Percentiles rank a stretch among this genome's conserved stretches.
Evolutionary conservation across 2,797 vertebrate species (phyloP).

Genomic region (Hypotaenidia philippensis): DNA sequence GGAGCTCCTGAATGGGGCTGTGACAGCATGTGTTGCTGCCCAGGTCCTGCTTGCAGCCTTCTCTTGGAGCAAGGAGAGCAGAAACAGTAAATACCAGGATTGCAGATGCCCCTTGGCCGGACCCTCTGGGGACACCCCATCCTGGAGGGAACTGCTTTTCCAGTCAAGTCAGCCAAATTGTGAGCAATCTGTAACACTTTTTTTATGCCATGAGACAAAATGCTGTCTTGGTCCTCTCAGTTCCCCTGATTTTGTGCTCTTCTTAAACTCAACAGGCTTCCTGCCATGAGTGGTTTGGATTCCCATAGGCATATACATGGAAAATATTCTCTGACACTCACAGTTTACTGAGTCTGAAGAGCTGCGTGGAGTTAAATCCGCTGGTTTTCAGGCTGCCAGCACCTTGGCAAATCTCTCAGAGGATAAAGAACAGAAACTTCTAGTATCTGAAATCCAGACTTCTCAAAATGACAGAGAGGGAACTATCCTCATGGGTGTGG

Average conservation of each 20-base stretch:
- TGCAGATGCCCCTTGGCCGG: not conserved
- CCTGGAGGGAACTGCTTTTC: not conserved
- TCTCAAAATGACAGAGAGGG: not conserved
- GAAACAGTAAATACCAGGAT: not conserved
- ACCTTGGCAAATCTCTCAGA: not conserved
- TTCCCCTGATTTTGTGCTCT: not conserved
- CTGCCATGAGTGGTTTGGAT: not conserved
- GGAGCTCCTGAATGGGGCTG: not conserved
- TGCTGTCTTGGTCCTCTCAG: not conserved
- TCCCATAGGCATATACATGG: not conserved
- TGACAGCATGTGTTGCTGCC: not conserved
- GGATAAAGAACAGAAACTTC: not conserved
- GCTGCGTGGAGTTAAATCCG: not conserved
- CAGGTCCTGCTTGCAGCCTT: not conserved
- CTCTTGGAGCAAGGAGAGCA: not conserved
- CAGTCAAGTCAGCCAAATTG: not conserved
- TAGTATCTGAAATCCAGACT: not conserved
- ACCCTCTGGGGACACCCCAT: not conserved
- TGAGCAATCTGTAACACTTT: not conserved
- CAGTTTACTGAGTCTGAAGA: not conserved
- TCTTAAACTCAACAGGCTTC: not conserved
- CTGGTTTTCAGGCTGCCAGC: not conserved
- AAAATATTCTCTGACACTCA: not conserved
- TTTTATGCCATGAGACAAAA: not conserved
- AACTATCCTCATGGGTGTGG: not conserved